These are phyloP conservation scores for Lissonota sp. DNA, from an alignment of 2,888 invertebrate genomes.

Conservation along the genomic window DNA sequence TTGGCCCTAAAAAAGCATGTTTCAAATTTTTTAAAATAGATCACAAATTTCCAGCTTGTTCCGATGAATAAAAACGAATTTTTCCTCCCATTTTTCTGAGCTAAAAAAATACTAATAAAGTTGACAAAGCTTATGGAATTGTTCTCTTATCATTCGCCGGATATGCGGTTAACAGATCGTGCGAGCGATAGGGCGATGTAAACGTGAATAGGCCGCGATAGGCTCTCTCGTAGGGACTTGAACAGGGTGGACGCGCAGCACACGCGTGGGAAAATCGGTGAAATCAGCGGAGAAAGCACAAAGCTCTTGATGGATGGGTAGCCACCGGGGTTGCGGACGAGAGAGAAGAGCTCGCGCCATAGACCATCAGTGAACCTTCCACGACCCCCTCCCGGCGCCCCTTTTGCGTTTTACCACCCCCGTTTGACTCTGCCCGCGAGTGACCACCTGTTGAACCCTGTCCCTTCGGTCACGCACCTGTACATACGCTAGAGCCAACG, in stretches of 20 bases:
- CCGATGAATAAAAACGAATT: constrained; percentile 39
- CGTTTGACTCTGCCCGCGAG: constrained; percentile 62
- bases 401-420: neutral
- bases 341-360: constrained; percentile 44
- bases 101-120: constrained; percentile 28
- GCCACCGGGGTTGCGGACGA: constrained; percentile 77
- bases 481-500: constrained; percentile 76
- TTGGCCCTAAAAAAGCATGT: no score
- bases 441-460: constrained; percentile 82
- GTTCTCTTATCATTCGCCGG: constrained; percentile 62
- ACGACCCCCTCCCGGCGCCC: constrained; percentile 69
- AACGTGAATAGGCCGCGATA: constrained; percentile 45
- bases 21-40: no score
- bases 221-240: constrained; percentile 57
- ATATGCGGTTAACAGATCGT: constrained; percentile 65
- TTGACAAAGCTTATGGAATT: constrained; percentile 35
- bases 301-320: constrained; percentile 83
- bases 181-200: constrained; percentile 8
- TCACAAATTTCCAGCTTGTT: no score
- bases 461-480: constrained; percentile 79
- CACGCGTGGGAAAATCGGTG: constrained; percentile 51
- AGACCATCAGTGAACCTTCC: constrained; percentile 57
- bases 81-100: neutral
- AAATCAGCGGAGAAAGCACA: constrained; percentile 74
- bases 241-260: constrained; percentile 66